Conservation (phyloP, 1,140 invertebrate genomes). For the Micrasema longulum region DNA sequence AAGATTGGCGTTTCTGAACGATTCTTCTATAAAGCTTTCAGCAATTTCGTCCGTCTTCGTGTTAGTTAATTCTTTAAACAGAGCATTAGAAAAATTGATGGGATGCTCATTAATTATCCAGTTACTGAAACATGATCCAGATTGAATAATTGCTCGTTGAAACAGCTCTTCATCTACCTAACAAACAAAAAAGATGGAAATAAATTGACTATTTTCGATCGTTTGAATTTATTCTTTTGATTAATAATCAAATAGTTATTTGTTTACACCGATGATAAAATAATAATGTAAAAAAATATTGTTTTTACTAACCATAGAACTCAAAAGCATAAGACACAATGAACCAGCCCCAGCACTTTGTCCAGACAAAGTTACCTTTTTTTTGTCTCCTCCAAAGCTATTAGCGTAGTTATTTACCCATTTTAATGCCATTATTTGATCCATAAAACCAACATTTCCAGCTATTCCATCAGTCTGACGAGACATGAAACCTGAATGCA, state of each 20-base stretch:
- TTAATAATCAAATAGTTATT: too few species aligned
- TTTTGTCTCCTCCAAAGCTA: slow-evolving; percentile 52
- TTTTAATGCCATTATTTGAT: slow-evolving; percentile 48
- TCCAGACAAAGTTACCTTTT: slow-evolving; percentile 51
- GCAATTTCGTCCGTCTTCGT: slow-evolving; percentile 19
- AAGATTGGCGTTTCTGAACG: slow-evolving; percentile 42
- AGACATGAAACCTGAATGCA: slow-evolving; percentile 45
- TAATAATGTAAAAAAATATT: background rate
- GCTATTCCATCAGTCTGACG: slow-evolving; percentile 41
- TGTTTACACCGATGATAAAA: too few species aligned
- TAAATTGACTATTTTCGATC: too few species aligned
- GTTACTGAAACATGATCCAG: slow-evolving; percentile 34
- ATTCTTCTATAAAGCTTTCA: slow-evolving; percentile 21
- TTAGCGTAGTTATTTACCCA: slow-evolving; percentile 54
- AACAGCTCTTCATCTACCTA: slow-evolving; percentile 43
- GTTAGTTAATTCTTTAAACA: slow-evolving; percentile 28
- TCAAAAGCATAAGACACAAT: slow-evolving; percentile 50
- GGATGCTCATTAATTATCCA: slow-evolving; percentile 40
- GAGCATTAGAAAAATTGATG: slow-evolving; percentile 1
- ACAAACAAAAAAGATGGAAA: too few species aligned
- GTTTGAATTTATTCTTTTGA: too few species aligned
- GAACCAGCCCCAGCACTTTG: slow-evolving; percentile 53
- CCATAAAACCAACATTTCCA: slow-evolving; percentile 52
- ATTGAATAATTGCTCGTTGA: slow-evolving; percentile 47
- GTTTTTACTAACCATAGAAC: slow-evolving; percentile 26